phyloP scores from a whole-genome alignment of 37 sponge, comb jelly and placozoan species.

The Lycopodina hypogea region DNA sequence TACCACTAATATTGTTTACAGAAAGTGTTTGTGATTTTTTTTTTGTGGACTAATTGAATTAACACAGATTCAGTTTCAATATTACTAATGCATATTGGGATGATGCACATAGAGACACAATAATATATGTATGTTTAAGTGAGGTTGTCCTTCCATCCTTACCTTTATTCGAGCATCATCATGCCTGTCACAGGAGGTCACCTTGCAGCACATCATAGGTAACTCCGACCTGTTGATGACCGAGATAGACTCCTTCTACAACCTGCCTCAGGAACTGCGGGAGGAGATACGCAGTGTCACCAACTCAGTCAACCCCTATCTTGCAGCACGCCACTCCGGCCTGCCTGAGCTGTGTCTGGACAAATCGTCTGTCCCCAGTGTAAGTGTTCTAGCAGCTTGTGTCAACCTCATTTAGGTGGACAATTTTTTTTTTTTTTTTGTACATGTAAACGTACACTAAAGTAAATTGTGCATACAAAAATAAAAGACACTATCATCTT shows the following conservation, averaged over 20 bases:
- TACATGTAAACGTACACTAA: no score
- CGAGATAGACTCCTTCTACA: slow-evolving; percentile 41
- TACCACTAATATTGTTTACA: no score
- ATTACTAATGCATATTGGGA: background rate
- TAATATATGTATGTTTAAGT: no score
- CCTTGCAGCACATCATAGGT: slow-evolving; percentile 39
- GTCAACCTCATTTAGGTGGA: no score
- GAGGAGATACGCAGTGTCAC: slow-evolving; percentile 32
- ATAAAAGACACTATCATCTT: no score
- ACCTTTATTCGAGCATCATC: no score
- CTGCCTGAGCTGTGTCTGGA: background rate
- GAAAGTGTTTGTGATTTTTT: background rate
- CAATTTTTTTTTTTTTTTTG: no score
- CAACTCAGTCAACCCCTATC: slow-evolving; percentile 26
- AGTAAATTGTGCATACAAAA: no score
- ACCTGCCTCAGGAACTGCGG: slow-evolving; percentile 43
- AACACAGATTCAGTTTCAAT: background rate
- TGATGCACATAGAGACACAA: no score
- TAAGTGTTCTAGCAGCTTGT: no score
- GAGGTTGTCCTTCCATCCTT: no score
- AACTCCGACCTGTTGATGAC: slow-evolving; percentile 45
- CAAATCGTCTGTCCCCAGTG: no score
- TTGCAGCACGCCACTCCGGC: slow-evolving; percentile 16
- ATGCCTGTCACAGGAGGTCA: slow-evolving; percentile 48
- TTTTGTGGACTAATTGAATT: background rate